Evolutionary conservation across 2,888 invertebrate species (phyloP), one percentile per base, ranked within the genome.

Genomic region (Erannis defoliaria): DNA sequence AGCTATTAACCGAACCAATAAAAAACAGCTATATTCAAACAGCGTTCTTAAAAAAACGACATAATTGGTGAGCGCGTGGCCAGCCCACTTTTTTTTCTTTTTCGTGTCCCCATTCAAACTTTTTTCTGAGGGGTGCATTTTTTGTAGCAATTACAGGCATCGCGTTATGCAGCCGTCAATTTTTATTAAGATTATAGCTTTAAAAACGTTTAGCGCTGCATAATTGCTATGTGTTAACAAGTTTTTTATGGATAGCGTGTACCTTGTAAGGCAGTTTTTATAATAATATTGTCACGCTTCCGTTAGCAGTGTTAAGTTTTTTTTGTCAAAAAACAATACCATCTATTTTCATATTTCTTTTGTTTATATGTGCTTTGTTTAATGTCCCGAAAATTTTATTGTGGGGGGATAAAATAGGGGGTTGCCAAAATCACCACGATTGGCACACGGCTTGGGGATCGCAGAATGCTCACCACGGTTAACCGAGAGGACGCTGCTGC

Each of bases 11-110:
- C 68, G 73, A 72, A 81, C 90, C 90, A 90, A 91, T 89, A 85
- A 85, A 89, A 88, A 85, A 80, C 66, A 71, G 71, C 68, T 80
- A 84, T 86, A 82, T 72, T 72, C 80, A 76, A 69, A 70, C 26
- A 33, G 51, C 76, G 80, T 81, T 75, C 51, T 57, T 78, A 80
- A 86, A 91, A 88, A 89, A 86, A 81, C 72, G 78, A 81, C 75
- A 76, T 90, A 90, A 93, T 92, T 92, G 91, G 86, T 79, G 79
- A 77, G 70, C 88, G 85, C 86, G 91, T 88, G 92, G 57, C 88
- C 87, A 81, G 82, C 88, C 90, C 80, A 85, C 77, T 78, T 83
- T 84, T 86, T 86, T 84, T 85, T 81, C 8, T 78, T 73, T 77
- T 79, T 77, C 77, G 71, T 73, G 67, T 68, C 71, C 74, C 74